A percentile compares a stretch with the other conserved stretches of the same genome.
Conservation (phyloP, 2,888 invertebrate genomes). For the Crossocerus cetratus region DNA sequence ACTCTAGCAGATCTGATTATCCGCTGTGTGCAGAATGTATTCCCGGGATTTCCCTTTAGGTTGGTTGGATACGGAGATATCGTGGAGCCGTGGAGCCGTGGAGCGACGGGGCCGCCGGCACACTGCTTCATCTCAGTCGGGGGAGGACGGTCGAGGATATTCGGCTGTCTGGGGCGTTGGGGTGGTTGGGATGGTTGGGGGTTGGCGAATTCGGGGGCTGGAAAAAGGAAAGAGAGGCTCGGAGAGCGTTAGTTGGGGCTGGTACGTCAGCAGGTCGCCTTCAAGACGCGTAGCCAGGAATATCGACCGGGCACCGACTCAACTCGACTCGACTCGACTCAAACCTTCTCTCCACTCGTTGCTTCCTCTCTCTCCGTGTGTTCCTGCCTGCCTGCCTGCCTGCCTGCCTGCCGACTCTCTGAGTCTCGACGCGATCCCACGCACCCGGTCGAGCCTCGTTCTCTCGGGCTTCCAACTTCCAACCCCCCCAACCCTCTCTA, state of each 20-base stretch:
- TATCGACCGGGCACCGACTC: slow-evolving; percentile 63
- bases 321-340: slow-evolving; percentile 53
- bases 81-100: no score
- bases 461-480: neutral
- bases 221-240: slow-evolving; percentile 17
- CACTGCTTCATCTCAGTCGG: neutral
- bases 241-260: slow-evolving; percentile 26
- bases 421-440: slow-evolving; percentile 9
- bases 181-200: neutral
- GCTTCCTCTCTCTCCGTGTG: neutral
- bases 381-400: slow-evolving; percentile 8
- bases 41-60: no score
- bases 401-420: neutral
- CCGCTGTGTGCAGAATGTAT: no score
- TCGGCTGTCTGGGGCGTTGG: neutral
- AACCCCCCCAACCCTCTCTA: neutral
- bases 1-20: no score
- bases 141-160: neutral
- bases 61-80: no score
- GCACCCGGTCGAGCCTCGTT: slow-evolving; percentile 3
- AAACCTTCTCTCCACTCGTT: slow-evolving; percentile 9
- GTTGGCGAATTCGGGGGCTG: neutral
- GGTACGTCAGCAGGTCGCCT: slow-evolving; percentile 67
- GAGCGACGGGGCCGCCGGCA: no score
- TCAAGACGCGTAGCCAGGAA: slow-evolving; percentile 67